phyloP scores from a whole-genome alignment of 2,888 invertebrate genomes.

The Pemphredon lugubris region DNA sequence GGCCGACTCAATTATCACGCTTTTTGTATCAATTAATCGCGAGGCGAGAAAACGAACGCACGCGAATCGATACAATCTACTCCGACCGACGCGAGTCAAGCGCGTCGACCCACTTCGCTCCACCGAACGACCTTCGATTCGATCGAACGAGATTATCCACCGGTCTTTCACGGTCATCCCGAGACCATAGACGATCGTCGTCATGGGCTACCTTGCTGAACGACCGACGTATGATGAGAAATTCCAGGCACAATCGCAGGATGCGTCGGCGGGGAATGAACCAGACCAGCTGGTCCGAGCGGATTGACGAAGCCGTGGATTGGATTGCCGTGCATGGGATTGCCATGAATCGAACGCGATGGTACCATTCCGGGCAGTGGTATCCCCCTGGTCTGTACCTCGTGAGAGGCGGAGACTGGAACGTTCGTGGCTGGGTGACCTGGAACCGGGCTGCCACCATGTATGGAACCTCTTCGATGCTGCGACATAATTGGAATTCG shows the following conservation, averaged over 20 bases:
- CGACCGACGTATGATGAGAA: constrained; percentile 69
- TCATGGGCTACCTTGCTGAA: constrained; percentile 71
- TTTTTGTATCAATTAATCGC: background rate
- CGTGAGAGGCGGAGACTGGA: constrained; percentile 64
- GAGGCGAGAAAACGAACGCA: background rate
- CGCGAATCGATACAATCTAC: background rate
- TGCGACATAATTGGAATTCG: constrained; percentile 71
- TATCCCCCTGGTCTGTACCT: constrained; percentile 75
- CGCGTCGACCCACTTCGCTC: no score
- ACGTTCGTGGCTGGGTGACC: constrained; percentile 59
- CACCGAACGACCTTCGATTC: no score
- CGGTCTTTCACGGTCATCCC: constrained; percentile 35
- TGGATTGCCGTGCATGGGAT: constrained; percentile 71
- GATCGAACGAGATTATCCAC: no score
- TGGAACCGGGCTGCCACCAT: constrained; percentile 64
- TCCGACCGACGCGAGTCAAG: no score
- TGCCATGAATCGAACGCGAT: constrained; percentile 66
- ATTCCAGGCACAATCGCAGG: constrained; percentile 65
- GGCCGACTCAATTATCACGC: background rate
- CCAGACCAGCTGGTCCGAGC: constrained; percentile 73
- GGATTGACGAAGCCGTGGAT: constrained; percentile 79
- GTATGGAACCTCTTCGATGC: constrained; percentile 71
- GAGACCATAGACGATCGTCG: no score
- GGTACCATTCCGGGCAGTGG: constrained; percentile 79
- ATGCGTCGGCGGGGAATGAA: constrained; percentile 66